Evolutionary conservation across 2,888 invertebrate species (phyloP), one percentile per base, ranked within the genome.

Genomic region (Trichogramma evanescens): DNA sequence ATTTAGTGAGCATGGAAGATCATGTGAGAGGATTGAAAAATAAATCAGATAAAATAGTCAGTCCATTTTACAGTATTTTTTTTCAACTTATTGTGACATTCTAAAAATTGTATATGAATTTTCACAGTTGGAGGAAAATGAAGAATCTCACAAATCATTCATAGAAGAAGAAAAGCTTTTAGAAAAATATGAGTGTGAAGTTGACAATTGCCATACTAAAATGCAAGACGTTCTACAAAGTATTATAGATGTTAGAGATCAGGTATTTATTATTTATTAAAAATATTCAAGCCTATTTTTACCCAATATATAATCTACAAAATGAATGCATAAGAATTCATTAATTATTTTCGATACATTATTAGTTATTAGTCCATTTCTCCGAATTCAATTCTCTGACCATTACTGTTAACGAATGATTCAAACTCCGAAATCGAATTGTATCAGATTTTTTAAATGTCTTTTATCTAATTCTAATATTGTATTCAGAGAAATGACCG

Each of bases 201-300:
- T 76, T 50, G 75, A 77, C 64, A 66, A 65, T 57, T 69, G 72
- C 40, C 72, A 76, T 45, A 71, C 70, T 10, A 73, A 71, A 65
- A 74, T 77, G 74, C 74, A 75, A 66, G 71, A 73, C 50, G 63
- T 70, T 42, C 67, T 74, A 38, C 74, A 75, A 65, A 67, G 59
- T 50, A 72, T 75, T 55, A 63, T 69, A 46, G 55, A 56, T 56
- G 65, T 61, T 54, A 70, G 63, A 59, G 68, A 69, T 64, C 67
- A 69, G 63, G 74, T 69, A 65, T 41, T 48, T 48, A 41, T 10
- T 62, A 48, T 2, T 48, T 43, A 49, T 44, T 61, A 56, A n/a
- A 42, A 9, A 53, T 44, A 26, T 26, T 26, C 26, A 26, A 26
- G 26, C 26, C 26, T 26, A 26, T 26, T 26, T 26, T 26, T 26